phyloP scores from a whole-genome alignment of 1,140 invertebrate species.

The Spodoptera litura region DNA sequence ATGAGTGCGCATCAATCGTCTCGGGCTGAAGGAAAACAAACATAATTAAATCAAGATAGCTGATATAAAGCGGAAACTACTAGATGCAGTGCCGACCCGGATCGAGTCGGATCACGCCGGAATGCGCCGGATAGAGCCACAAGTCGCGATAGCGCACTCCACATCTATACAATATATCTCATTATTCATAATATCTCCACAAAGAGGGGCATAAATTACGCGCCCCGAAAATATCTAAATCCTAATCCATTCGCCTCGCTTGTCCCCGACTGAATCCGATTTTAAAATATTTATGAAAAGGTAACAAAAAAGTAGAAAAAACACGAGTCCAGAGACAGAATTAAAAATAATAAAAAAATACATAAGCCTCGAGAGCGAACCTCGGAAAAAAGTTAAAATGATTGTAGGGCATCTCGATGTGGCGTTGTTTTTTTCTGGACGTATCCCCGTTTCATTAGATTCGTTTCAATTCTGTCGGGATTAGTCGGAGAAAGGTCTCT shows the following conservation, averaged over 20 bases:
- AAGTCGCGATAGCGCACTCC: constrained; percentile 59
- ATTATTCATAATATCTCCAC: constrained; percentile 81
- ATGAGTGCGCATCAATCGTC: constrained; percentile 46
- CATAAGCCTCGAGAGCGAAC: constrained; percentile 69
- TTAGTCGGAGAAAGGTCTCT: constrained; percentile 79
- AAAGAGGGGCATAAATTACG: constrained; percentile 82
- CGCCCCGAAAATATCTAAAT: constrained; percentile 83
- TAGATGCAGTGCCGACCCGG: constrained; percentile 43
- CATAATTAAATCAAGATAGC: constrained; percentile 63
- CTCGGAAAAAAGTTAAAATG: constrained; percentile 82
- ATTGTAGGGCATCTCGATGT: constrained; percentile 78
- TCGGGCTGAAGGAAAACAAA: constrained; percentile 56
- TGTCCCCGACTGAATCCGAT: constrained; percentile 82
- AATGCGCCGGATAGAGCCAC: constrained; percentile 21
- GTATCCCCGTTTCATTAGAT: constrained; percentile 83
- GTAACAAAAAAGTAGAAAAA: constrained; percentile 71
- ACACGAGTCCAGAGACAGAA: constrained; percentile 70
- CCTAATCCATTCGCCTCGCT: constrained; percentile 83
- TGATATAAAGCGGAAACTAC: constrained; percentile 68
- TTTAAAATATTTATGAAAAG: constrained; percentile 85
- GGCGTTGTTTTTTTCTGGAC: constrained; percentile 68
- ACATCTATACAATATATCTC: constrained; percentile 73
- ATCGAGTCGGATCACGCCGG: constrained; percentile 42
- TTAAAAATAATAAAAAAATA: constrained; percentile 79
- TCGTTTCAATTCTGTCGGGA: constrained; percentile 81